Percentiles rank a stretch among this genome's conserved stretches.
phyloP scores from a whole-genome alignment of 2,888 invertebrate genomes.

The Diaphora mendica region DNA sequence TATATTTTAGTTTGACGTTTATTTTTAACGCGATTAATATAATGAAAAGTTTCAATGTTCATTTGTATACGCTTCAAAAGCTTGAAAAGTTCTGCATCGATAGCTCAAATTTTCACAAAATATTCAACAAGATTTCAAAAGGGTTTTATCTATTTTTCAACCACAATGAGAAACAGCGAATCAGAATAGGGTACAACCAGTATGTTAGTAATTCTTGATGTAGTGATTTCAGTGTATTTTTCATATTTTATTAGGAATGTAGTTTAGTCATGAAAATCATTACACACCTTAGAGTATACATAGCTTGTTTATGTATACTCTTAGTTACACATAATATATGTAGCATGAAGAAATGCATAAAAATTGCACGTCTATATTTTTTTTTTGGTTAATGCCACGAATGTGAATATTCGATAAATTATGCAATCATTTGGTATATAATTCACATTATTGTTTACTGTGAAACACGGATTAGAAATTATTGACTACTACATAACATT shows the following conservation, averaged over 20 bases:
- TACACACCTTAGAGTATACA: no score
- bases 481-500: neutral
- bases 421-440: constrained; percentile 18
- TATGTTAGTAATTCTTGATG: neutral
- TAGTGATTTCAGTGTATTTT: neutral
- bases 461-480: constrained; percentile 2
- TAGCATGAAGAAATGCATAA: constrained; percentile 4
- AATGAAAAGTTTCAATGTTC: no score
- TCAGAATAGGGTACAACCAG: no score
- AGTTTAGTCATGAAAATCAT: neutral
- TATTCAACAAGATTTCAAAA: no score
- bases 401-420: constrained; percentile 24
- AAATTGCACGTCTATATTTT: constrained; percentile 2
- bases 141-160: no score
- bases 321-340: neutral
- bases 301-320: no score
- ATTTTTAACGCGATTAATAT: no score
- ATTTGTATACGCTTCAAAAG: no score
- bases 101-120: no score
- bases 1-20: no score
- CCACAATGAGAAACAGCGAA: no score
- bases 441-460: constrained; percentile 17
- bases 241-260: neutral
- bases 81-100: no score
- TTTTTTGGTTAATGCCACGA: constrained; percentile 9